Evolutionary conservation across 2,888 invertebrate genomes (phyloP), one percentile per base, ranked within the genome.

Genomic region (Hecatera dysodea): DNA sequence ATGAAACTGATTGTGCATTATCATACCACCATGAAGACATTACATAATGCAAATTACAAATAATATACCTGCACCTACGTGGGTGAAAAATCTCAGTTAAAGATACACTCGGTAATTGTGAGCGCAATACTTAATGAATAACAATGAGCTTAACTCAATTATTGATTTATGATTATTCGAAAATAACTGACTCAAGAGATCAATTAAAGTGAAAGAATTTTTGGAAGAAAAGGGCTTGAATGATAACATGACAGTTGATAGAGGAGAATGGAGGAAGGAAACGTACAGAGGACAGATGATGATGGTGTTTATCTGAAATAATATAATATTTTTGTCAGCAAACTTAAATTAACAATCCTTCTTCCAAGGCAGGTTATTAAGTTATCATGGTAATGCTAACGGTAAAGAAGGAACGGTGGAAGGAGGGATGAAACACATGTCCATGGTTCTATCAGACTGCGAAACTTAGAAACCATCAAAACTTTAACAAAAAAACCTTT

Each of bases 1-100:
- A 81, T 78, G 63, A 75, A 67, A 74, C 68, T 78, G 75, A 63
- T 63, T 68, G 42, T 22, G 4, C n/a, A 78, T 74, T 75, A 64
- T 52, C 71, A 75, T 75, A 63, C 63, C 72, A 64, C 76, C 66
- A 67, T 67, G 78, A 75, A 80, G 72, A 57, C 52, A 61, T 78
- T 80, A 61, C 59, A 44, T 69, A 60, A 67, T 78, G 29, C 27
- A 44, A 48, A 65, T 72, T 57, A 67, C 33, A 36, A 42, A 72
- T 69, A 24, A 7, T 19, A 24, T 22, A 22, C 36, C 44, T 17
- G 2, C 50, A 50, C 50, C 15, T 50, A 48, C 27, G 70, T 78
- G 75, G 70, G 75, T 75, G 62, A 59, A 61, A 65, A 19, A 46
- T 19, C 48, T 44, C 52, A 19, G 61, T 62, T 42, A 50, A 29